Base-by-base conservation (phyloP, 2,797 vertebrate genomes). In the Acanthurus lineatus region DNA sequence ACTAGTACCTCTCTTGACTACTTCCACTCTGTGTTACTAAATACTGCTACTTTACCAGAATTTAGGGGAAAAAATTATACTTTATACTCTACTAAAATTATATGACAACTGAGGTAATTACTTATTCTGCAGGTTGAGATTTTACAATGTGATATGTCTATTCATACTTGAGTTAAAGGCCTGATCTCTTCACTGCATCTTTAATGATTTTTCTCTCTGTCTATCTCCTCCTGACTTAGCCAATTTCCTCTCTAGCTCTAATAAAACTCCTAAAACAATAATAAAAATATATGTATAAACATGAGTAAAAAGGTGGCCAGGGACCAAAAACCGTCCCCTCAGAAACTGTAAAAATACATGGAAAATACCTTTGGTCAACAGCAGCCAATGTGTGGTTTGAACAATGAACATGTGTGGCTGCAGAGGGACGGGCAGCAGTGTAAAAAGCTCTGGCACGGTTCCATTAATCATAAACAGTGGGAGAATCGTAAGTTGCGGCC, bases 401-500 rank as follows among this genome's bases (percentile, higher is more conserved):
- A 60, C 38, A 73, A 73, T 66, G 35, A 61, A 40, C 6, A 56
- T 16, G 20, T 64, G 61, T 20, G 60, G 32, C 64, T 69, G 38
- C 28, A 62, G 64, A 59, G 60, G 42, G 73, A 58, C 0, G 10
- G 71, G 62, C 22, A 3, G 54, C 54, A 28, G 69, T 7, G 47
- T 62, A 35, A 71, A 86, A 8, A 77, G 52, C 60, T 72, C 71
- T 88, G 90, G 86, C 84, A 72, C 28, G 19, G 48, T 70, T 73
- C 81, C 63, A 79, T 56, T 45, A 65, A 83, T 84, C 85, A 77
- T 83, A 86, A 87, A 88, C 67, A 79, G 63, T 20, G 5, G 12
- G 68, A 82, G 68, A 28, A 53, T 69, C 5, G 5, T 54, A 69
- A 84, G 70, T 58, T 5, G 12, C n/a, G 38, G 79, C 68, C 57